Conservation (phyloP, 2,113 vertebrate species). For the Ctenomys sociabilis region DNA sequence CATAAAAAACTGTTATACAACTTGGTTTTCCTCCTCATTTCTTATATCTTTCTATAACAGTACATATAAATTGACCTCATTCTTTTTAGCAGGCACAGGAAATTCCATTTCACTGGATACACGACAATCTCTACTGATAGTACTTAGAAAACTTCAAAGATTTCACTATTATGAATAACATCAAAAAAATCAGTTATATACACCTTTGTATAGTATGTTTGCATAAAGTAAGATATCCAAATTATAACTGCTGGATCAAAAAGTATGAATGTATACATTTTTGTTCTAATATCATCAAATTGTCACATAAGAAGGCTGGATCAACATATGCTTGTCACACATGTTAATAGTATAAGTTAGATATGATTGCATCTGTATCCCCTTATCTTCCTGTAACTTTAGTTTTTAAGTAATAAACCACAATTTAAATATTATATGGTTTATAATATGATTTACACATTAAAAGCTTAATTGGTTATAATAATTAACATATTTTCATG, state of each 20-base stretch:
- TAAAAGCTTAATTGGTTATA: conserved; percentile 50
- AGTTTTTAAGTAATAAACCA: conserved; percentile 12
- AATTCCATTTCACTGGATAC: conserved; percentile 34
- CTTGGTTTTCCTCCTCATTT: conserved; percentile 43
- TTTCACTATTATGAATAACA: conserved; percentile 48
- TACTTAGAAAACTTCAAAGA: conserved; percentile 53
- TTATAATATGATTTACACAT: conserved; percentile 39
- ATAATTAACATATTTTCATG: conserved; percentile 56
- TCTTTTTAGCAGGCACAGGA: conserved; percentile 29
- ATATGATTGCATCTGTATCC: not conserved
- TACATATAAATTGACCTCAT: conserved; percentile 1
- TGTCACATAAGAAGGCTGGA: not conserved
- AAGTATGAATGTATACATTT: conserved; percentile 24
- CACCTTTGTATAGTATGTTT: conserved; percentile 15
- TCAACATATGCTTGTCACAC: conserved; percentile 6
- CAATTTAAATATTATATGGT: conserved; percentile 47
- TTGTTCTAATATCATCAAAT: conserved; percentile 40
- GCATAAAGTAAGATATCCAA: conserved; percentile 49
- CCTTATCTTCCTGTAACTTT: not conserved
- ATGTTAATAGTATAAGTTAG: not conserved
- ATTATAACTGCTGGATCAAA: conserved; percentile 42
- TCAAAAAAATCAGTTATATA: not conserved
- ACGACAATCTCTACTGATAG: not conserved
- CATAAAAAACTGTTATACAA: conserved; percentile 32
- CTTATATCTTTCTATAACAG: not conserved